Evolutionary conservation across 2,797 vertebrate genomes (phyloP), one percentile per base, ranked within the genome.

Genomic region (Cephalopachus bancanus): DNA sequence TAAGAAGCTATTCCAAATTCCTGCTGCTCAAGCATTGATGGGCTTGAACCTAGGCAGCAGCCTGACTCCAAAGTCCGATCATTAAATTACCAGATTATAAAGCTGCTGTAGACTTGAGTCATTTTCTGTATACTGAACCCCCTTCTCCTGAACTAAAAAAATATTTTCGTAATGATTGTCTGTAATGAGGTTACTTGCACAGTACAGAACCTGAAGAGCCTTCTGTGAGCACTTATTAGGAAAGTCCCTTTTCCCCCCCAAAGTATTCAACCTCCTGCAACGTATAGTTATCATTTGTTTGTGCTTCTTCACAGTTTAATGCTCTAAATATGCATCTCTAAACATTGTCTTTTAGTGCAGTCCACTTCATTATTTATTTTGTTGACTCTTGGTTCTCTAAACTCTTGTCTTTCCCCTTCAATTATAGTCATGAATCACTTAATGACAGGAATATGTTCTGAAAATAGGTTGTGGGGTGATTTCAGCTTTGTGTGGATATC

Each of bases 251-350:
- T 22, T 30, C 5, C 2, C 30, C 4, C 33, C 15, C 51, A 91
- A 37, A 69, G 83, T 51, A 87, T 37, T 55, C 57, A 67, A 2
- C 57, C 10, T 60, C 60, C 44, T 91, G 33, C 71, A 85, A 62
- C 62, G 64, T 53, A 17, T 22, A 64, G 59, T 64, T n/a, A 80
- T 3, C 22, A 57, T 24, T 74, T 71, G 44, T 30, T 55, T 86
- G 51, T 60, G 53, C 28, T 95, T 95, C 33, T 79, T 78, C 37
- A 67, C 26, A 69, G 16, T 74, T 89, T 57, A 60, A 55, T 67
- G 65, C 55, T 10, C 16, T 24, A 16, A 86, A 75, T 81, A 26
- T 19, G 5, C 2, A 49, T 57, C 26, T 9, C 11, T 14, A 69
- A 26, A 74, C 57, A 62, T 16, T 9, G 57, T 51, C 19, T 8